Evolutionary conservation across 2,888 invertebrate species (phyloP), one percentile per base, ranked within the genome.

Genomic region (Lamellibrachia columna): DNA sequence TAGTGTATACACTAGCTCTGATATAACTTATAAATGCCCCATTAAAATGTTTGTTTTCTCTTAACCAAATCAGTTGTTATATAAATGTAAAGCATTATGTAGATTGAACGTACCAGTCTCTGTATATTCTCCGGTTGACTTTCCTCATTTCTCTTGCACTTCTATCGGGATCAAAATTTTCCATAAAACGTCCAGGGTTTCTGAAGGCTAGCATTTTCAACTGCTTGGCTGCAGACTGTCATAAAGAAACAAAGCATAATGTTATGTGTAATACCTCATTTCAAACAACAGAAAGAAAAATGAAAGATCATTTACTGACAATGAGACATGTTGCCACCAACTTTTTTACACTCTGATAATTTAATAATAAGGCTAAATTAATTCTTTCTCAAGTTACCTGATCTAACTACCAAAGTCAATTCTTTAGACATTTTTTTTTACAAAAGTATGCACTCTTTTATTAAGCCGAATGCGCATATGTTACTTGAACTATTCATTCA

Each of bases 141-240:
- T 98, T 98, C 92, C 98, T 97, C 95, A 98, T 97, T 97, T 98
- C 98, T 91, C 98, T 97, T 91, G 97, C 97, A 94, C 98, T 98
- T 93, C 97, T 98, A 96, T 98, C 98, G 0, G 98, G 98, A 96
- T 98, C 98, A 94, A 96, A 96, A 92, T 96, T 95, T 92, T 95
- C 95, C 95, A 96, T 95, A 93, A 96, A 96, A 93, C 95, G 95
- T 7, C 96, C 96, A 92, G 95, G 95, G 94, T 95, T 95, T 28
- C 94, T 94, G 94, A 95, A 96, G 90, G 95, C 93, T 40, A 96
- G 93, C 94, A 94, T 95, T 90, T 94, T 94, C 55, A 96, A 92
- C 93, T 95, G 94, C 75, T 75, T 75, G 11, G 75, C 15, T 75
- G 75, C 75, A 3, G 75, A 75, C 75, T 75, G 75, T 75, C 22